A percentile compares a stretch with the other conserved stretches of the same genome.
phyloP scores from a whole-genome alignment of 2,888 invertebrate genomes.

The Cataglyphis albicans region DNA sequence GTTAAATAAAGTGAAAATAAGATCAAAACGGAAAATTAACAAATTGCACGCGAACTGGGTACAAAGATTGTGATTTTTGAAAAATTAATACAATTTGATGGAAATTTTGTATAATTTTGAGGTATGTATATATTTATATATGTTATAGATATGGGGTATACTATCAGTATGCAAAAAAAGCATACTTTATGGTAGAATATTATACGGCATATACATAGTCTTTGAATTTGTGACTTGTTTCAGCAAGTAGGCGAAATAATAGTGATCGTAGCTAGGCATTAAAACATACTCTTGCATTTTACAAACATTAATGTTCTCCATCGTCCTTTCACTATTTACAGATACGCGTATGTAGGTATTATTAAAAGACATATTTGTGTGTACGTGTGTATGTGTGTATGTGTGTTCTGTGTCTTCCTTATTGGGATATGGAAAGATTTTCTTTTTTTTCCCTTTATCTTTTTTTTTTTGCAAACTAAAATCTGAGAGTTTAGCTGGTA shows the following conservation, averaged over 20 bases:
- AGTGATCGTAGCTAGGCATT: slow-evolving; percentile 56
- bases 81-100: slow-evolving; percentile 60
- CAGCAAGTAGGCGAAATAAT: slow-evolving; percentile 51
- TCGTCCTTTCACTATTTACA: slow-evolving; percentile 63
- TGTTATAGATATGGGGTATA: slow-evolving; percentile 4
- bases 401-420: slow-evolving; percentile 39
- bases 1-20: slow-evolving; percentile 21
- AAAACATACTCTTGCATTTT: slow-evolving; percentile 19
- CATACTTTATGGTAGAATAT: slow-evolving; percentile 69
- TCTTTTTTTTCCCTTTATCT: background rate
- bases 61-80: slow-evolving; percentile 72
- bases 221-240: slow-evolving; percentile 52
- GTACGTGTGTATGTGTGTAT: slow-evolving; percentile 6
- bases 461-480: slow-evolving; percentile 49
- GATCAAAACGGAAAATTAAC: slow-evolving; percentile 34
- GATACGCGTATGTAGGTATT: slow-evolving; percentile 62
- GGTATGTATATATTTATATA: slow-evolving; percentile 63
- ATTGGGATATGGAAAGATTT: slow-evolving; percentile 38
- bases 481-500: slow-evolving; percentile 43
- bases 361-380: slow-evolving; percentile 46
- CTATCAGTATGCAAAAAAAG: slow-evolving; percentile 59
- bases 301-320: slow-evolving; percentile 56
- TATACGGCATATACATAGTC: slow-evolving; percentile 55
- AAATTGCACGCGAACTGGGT: slow-evolving; percentile 65
- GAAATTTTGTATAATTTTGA: slow-evolving; percentile 70